Evolutionary conservation across 2,113 vertebrate genomes (phyloP).

Genomic region (Laticauda colubrina): DNA sequence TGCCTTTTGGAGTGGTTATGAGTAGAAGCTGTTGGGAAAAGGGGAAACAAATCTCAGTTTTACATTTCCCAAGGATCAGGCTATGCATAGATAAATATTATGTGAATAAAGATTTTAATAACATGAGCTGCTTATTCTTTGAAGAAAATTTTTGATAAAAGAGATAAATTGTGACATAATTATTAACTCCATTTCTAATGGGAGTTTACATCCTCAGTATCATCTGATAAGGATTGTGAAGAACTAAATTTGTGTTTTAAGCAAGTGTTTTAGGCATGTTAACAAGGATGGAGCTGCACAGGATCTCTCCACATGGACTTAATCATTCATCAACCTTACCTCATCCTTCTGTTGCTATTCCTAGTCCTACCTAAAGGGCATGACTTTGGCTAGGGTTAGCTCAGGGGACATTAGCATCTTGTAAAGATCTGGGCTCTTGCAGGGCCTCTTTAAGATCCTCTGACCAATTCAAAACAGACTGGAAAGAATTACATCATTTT

Average conservation of each 20-base stretch:
- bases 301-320: not conserved
- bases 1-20: constrained; percentile 56
- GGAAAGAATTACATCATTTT: not conserved
- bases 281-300: not conserved
- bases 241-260: not conserved
- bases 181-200: not conserved
- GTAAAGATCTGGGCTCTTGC: not conserved
- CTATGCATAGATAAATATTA: constrained; percentile 61
- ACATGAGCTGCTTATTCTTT: constrained; percentile 46
- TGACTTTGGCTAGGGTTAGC: not conserved
- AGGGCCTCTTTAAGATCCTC: not conserved
- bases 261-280: not conserved
- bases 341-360: not conserved
- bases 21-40: constrained; percentile 51
- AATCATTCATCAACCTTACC: not conserved
- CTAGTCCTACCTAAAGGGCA: not conserved
- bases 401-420: not conserved
- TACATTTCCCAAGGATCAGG: constrained; percentile 59
- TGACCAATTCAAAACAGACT: not conserved
- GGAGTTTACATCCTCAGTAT: not conserved
- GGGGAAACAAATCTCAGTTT: constrained; percentile 46
- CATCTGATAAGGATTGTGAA: not conserved
- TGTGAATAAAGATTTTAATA: constrained; percentile 77
- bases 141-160: not conserved
- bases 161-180: not conserved